phyloP scores from a whole-genome alignment of 1,140 invertebrate species.

The Drosophila aff. region DNA sequence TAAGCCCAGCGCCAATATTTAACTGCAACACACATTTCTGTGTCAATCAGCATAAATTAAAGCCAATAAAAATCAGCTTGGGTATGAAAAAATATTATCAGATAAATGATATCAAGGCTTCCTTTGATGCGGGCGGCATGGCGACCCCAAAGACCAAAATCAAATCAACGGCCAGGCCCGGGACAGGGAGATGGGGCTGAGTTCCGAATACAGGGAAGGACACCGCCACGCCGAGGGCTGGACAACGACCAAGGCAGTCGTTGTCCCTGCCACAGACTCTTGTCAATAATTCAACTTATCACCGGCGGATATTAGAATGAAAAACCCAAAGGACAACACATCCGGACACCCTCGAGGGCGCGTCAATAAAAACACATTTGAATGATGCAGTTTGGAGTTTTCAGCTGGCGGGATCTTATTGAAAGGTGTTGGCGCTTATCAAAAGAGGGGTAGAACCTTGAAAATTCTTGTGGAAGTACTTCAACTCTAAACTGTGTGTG shows the following conservation, averaged over 20 bases:
- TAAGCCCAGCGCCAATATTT: background rate
- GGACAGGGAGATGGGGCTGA: constrained; percentile 30
- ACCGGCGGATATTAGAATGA: constrained; percentile 83
- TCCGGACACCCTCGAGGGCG: constrained; percentile 65
- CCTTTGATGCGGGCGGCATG: constrained; percentile 48
- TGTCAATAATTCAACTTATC: constrained; percentile 84
- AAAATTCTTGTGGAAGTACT: constrained; percentile 29
- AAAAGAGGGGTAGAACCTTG: constrained; percentile 22
- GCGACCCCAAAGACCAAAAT: constrained; percentile 55
- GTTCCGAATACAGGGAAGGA: constrained; percentile 27
- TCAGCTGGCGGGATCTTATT: constrained; percentile 5
- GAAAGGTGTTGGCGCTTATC: constrained; percentile 47
- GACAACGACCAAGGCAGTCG: constrained; percentile 38
- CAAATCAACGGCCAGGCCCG: constrained; percentile 52
- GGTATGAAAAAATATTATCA: constrained; percentile 56
- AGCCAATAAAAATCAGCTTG: constrained; percentile 50
- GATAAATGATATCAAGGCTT: constrained; percentile 72
- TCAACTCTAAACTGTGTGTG: constrained; percentile 46
- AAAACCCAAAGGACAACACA: constrained; percentile 79
- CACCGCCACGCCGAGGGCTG: constrained; percentile 23
- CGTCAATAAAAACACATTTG: constrained; percentile 84
- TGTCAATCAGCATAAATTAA: constrained; percentile 34
- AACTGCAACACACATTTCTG: constrained; percentile 8
- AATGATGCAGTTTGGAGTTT: constrained; percentile 66
- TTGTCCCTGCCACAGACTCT: constrained; percentile 19